These are phyloP conservation scores for Vireo altiloquus DNA, from an alignment of 2,113 vertebrate genomes.

Conservation along the genomic window DNA sequence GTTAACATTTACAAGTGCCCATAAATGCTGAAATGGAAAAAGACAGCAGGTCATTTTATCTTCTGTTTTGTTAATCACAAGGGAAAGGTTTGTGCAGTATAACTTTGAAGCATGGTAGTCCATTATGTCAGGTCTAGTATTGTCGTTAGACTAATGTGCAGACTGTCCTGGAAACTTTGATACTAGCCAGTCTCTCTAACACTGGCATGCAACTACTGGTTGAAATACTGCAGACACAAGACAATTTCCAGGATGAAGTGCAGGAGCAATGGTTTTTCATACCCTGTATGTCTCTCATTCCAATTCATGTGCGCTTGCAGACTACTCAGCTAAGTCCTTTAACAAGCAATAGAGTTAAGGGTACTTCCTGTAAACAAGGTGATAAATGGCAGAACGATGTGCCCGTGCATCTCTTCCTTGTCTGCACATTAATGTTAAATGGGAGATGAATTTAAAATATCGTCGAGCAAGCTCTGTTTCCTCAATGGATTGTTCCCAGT, in stretches of 20 bases:
- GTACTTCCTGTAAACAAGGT: neutral
- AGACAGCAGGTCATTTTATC: neutral
- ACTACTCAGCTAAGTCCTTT: neutral
- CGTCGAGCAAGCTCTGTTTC: neutral
- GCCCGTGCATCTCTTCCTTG: neutral
- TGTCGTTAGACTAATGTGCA: conserved; percentile 15
- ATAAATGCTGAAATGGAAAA: neutral
- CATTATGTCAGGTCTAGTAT: neutral
- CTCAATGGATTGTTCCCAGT: neutral
- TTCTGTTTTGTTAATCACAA: neutral
- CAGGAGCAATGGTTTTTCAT: neutral
- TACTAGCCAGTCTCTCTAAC: neutral
- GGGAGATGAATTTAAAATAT: neutral
- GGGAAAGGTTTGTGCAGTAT: neutral
- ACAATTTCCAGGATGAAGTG: neutral
- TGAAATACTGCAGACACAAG: neutral
- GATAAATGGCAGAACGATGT: neutral
- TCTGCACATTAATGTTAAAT: neutral
- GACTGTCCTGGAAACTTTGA: neutral
- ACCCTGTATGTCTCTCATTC: neutral
- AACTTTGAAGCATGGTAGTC: neutral
- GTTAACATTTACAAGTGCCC: neutral
- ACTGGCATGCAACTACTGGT: neutral
- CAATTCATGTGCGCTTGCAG: neutral
- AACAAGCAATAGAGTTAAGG: neutral